phyloP scores from a whole-genome alignment of 2,888 invertebrate genomes.

The Hirtodrosophila duncani region DNA sequence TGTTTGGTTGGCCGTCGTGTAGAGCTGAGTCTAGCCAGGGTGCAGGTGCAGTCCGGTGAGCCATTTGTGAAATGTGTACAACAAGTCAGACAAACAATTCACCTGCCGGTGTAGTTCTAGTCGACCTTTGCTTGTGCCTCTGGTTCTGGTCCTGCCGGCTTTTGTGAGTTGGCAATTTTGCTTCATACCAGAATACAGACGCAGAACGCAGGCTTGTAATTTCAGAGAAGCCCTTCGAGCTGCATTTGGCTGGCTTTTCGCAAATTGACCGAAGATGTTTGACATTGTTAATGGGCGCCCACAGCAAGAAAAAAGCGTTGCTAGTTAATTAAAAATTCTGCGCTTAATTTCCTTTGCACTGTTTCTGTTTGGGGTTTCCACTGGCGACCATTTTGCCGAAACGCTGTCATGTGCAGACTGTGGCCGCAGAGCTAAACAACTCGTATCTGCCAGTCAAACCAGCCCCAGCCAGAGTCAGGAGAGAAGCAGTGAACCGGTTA shows the following conservation, averaged over 20 bases:
- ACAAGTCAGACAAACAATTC: conserved; percentile 64
- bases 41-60: conserved; percentile 19
- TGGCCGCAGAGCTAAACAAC: conserved; percentile 52
- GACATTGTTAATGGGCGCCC: conserved; percentile 33
- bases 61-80: conserved; percentile 33
- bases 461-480: conserved; percentile 12
- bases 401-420: conserved; percentile 39
- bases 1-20: conserved; percentile 2
- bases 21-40: conserved; percentile 13
- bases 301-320: conserved; percentile 13
- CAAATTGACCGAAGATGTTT: conserved; percentile 39
- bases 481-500: background rate
- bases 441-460: conserved; percentile 29
- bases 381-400: conserved; percentile 24
- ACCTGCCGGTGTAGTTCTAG: conserved; percentile 43
- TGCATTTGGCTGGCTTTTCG: conserved; percentile 16
- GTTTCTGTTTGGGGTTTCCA: conserved; percentile 8
- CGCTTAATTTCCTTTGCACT: conserved; percentile 41
- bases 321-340: conserved; percentile 60
- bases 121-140: conserved; percentile 25
- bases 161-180: conserved; percentile 59
- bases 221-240: conserved; percentile 2
- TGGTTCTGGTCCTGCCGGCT: background rate
- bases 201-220: background rate
- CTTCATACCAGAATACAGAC: conserved; percentile 38